These are phyloP conservation scores for Bilobella aurantiaca DNA, from an alignment of 1,140 invertebrate species.

Conservation along the genomic window DNA sequence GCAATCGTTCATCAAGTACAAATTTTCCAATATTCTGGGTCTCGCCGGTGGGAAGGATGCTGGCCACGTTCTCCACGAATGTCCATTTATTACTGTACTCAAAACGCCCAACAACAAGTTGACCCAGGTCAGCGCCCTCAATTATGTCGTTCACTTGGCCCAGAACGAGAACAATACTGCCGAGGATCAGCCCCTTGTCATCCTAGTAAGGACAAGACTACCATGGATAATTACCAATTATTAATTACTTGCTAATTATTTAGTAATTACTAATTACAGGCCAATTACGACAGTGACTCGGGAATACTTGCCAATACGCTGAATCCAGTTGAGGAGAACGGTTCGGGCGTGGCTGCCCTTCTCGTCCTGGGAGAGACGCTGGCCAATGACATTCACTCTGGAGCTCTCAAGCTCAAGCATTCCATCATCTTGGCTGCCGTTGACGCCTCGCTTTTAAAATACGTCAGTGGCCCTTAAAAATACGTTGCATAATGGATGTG, in stretches of 20 bases:
- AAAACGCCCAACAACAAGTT: neutral
- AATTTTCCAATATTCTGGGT: neutral
- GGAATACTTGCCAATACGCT: neutral
- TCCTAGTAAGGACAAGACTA: too few species aligned
- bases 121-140: neutral
- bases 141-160: conserved; percentile 7
- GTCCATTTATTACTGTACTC: neutral
- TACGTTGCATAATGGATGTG: too few species aligned
- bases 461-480: conserved; percentile 14
- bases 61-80: neutral
- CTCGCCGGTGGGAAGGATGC: neutral
- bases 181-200: conserved; percentile 16
- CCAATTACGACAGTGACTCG: conserved; percentile 28
- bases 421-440: conserved; percentile 22
- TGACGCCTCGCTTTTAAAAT: conserved; percentile 18
- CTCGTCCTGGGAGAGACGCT: conserved; percentile 9
- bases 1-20: neutral
- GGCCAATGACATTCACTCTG: neutral
- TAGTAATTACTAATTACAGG: too few species aligned
- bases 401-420: neutral
- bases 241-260: too few species aligned
- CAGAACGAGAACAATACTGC: neutral
- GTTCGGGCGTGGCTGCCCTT: conserved; percentile 20
- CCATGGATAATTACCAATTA: too few species aligned
- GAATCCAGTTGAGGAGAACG: conserved; percentile 20